These are phyloP conservation scores for Hippocampus mohnikei DNA, from an alignment of 2,113 vertebrate genomes.

Conservation along the genomic window DNA sequence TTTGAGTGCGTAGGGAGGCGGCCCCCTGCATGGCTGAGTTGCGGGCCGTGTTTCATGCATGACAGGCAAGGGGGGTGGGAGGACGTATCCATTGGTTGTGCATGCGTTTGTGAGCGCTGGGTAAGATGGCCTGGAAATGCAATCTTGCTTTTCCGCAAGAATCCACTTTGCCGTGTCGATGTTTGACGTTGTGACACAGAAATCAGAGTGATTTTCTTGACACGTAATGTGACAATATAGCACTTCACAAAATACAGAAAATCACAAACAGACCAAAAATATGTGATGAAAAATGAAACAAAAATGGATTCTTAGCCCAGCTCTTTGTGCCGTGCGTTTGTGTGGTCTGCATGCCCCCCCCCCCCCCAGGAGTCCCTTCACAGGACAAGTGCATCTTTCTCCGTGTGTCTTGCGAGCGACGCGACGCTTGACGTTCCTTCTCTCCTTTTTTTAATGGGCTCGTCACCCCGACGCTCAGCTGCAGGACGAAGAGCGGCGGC, in stretches of 20 bases:
- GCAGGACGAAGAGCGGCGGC: slow-evolving; percentile 93
- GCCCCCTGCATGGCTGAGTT: slow-evolving; percentile 56
- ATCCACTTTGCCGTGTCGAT: too few relatives aligned
- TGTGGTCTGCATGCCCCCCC: background rate
- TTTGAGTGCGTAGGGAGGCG: slow-evolving; percentile 54
- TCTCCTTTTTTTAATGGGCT: slow-evolving; percentile 18
- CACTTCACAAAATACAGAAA: too few relatives aligned
- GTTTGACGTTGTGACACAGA: too few relatives aligned
- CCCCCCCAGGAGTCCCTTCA: background rate
- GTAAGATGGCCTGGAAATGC: too few relatives aligned
- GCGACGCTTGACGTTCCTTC: background rate
- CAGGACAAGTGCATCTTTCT: background rate
- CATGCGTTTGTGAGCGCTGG: background rate
- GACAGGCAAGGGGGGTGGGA: slow-evolving; percentile 25
- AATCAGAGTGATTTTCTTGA: too few relatives aligned
- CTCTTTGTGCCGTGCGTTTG: too few relatives aligned
- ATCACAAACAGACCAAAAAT: too few relatives aligned
- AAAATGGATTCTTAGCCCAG: too few relatives aligned
- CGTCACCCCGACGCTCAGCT: slow-evolving; percentile 68
- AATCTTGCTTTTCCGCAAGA: too few relatives aligned
- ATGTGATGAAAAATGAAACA: too few relatives aligned
- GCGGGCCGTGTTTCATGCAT: slow-evolving; percentile 43
- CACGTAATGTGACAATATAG: too few relatives aligned
- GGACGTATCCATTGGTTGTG: slow-evolving; percentile 11
- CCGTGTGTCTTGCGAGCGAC: background rate